A percentile compares a stretch with the other conserved stretches of the same genome.
Conservation (phyloP, 2,113 vertebrate species). For the Nibea albiflora region DNA sequence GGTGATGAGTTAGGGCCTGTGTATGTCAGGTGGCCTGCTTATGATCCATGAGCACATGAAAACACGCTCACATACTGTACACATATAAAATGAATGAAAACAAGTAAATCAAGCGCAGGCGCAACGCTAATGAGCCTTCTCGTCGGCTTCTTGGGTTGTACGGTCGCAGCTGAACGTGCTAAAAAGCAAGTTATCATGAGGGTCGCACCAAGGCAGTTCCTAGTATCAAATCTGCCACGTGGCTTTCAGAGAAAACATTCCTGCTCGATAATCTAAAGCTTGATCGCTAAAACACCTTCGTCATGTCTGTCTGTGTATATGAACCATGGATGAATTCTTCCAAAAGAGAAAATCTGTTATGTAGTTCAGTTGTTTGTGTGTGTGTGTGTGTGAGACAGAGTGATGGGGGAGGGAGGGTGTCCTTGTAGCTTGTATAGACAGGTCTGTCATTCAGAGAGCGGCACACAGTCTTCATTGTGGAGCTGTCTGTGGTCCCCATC, state of each 20-base stretch:
- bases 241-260: conserved; percentile 36
- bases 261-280: conserved; percentile 54
- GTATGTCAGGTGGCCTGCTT: conserved; percentile 31
- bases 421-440: conserved; percentile 72
- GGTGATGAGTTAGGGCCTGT: conserved; percentile 52
- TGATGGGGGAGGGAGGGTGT: conserved; percentile 15
- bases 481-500: conserved; percentile 65
- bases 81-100: conserved; percentile 38
- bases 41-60: conserved; percentile 41
- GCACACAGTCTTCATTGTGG: conserved; percentile 78
- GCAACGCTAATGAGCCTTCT: conserved; percentile 34
- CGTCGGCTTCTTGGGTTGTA: conserved; percentile 2
- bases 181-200: conserved; percentile 10
- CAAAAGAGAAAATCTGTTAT: conserved; percentile 57
- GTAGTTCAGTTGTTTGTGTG: conserved; percentile 52
- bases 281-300: conserved; percentile 38
- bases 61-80: conserved; percentile 12
- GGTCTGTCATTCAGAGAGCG: conserved; percentile 74
- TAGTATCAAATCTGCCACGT: conserved; percentile 18
- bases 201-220: neutral
- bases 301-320: conserved; percentile 27
- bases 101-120: conserved; percentile 24
- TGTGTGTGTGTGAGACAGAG: conserved; percentile 9
- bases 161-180: conserved; percentile 4
- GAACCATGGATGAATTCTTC: conserved; percentile 59